A percentile compares a stretch with the other conserved stretches of the same genome.
phyloP scores from a whole-genome alignment of 1,140 invertebrate species.

The Zaprionus kolodkinae region DNA sequence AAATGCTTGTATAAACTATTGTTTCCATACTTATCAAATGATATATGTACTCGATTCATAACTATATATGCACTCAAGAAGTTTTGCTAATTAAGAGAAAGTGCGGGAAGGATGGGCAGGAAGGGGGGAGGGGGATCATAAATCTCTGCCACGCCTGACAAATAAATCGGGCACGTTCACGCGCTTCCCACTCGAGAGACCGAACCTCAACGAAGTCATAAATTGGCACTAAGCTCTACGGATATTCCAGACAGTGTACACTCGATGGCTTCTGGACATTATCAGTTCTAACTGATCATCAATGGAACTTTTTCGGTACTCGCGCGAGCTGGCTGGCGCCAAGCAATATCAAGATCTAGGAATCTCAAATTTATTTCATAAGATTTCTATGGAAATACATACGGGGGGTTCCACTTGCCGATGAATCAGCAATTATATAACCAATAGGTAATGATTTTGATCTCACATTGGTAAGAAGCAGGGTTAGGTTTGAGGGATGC shows the following conservation, averaged over 20 bases:
- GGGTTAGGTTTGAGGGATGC: too few relatives aligned
- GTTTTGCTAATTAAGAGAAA: background rate
- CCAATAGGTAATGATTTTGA: too few relatives aligned
- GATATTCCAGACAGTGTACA: conserved; percentile 21
- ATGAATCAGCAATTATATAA: background rate
- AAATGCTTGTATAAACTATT: conserved; percentile 30
- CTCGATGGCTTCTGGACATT: conserved; percentile 15
- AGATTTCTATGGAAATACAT: background rate
- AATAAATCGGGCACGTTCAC: conserved; percentile 50
- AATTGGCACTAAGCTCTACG: conserved; percentile 39
- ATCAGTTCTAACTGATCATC: conserved; percentile 12
- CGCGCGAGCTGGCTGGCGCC: conserved; percentile 4
- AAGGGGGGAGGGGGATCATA: conserved; percentile 4
- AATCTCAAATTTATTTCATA: background rate
- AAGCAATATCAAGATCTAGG: conserved; percentile 16
- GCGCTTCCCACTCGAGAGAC: conserved; percentile 56
- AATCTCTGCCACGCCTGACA: conserved; percentile 19
- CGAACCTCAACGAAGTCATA: conserved; percentile 32
- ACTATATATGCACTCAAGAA: conserved; percentile 4
- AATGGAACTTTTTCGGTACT: conserved; percentile 19
- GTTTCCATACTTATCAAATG: conserved; percentile 4
- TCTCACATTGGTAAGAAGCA: too few relatives aligned
- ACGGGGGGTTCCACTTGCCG: background rate
- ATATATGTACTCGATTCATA: background rate
- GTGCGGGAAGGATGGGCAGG: too few relatives aligned